phyloP scores from a whole-genome alignment of 1,140 invertebrate genomes.

The Whitmania pigra region DNA sequence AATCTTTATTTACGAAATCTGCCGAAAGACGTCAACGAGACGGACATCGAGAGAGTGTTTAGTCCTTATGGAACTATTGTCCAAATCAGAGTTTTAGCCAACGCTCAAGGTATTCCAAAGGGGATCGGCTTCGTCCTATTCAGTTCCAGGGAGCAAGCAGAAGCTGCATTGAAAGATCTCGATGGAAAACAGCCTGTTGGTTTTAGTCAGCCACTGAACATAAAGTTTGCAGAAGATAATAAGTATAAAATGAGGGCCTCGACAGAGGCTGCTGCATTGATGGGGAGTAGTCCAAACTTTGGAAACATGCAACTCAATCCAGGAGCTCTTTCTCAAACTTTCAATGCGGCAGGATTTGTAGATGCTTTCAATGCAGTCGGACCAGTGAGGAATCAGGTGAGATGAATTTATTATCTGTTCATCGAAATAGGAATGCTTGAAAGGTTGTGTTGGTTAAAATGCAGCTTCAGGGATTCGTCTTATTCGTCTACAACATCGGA shows the following conservation, averaged over 20 bases:
- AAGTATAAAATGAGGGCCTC: constrained; percentile 53
- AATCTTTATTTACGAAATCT: constrained; percentile 87
- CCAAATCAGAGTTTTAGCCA: constrained; percentile 69
- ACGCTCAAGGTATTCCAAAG: constrained; percentile 68
- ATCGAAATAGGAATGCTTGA: constrained; percentile 11
- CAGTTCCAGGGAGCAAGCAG: constrained; percentile 53
- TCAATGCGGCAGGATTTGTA: neutral
- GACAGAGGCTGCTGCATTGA: constrained; percentile 23
- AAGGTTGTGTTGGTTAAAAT: neutral
- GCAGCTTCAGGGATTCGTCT: constrained; percentile 28
- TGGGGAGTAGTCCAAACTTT: neutral
- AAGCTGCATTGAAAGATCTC: constrained; percentile 67
- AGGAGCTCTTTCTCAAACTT: constrained; percentile 9
- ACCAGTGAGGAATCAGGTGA: constrained; percentile 29
- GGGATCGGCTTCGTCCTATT: constrained; percentile 76
- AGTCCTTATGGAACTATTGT: constrained; percentile 73
- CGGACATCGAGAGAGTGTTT: constrained; percentile 69
- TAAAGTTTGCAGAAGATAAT: constrained; percentile 83
- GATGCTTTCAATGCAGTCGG: constrained; percentile 13
- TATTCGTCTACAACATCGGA: constrained; percentile 46
- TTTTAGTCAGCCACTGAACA: constrained; percentile 63
- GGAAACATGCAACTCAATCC: neutral
- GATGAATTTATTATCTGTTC: constrained; percentile 28
- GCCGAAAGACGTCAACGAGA: constrained; percentile 53
- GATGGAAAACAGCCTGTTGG: constrained; percentile 74